phyloP scores from a whole-genome alignment of 2,888 invertebrate genomes.

The Drosophila subquinaria region DNA sequence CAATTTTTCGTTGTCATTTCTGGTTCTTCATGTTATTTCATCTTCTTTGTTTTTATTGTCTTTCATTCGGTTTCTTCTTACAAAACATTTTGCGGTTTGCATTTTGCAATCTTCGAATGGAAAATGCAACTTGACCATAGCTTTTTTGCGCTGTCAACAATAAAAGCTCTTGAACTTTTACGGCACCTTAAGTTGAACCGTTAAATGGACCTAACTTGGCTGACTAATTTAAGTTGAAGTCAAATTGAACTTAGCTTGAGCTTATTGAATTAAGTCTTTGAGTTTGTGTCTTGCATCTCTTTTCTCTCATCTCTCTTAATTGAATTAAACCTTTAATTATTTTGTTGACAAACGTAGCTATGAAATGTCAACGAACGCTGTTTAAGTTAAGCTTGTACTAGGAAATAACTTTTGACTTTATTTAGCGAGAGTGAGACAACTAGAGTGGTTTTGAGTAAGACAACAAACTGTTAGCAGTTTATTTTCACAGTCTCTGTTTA shows the following conservation, averaged over 20 bases:
- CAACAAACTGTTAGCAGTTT: neutral
- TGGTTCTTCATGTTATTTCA: conserved; percentile 39
- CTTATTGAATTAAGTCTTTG: conserved; percentile 5
- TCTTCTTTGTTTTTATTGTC: conserved; percentile 22
- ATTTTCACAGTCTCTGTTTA: neutral
- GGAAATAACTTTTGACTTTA: conserved; percentile 8
- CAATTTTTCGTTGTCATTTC: conserved; percentile 33
- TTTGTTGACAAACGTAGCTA: conserved; percentile 54
- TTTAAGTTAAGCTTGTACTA: conserved; percentile 6
- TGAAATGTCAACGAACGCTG: conserved; percentile 58
- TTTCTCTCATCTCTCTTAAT: conserved; percentile 37
- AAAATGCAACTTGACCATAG: conserved; percentile 23
- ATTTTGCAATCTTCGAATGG: conserved; percentile 46
- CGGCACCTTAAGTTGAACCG: neutral
- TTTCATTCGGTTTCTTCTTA: conserved; percentile 28
- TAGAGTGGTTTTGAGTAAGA: neutral
- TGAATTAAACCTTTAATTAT: conserved; percentile 63
- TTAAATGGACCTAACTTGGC: conserved; percentile 3
- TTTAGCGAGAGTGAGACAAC: neutral
- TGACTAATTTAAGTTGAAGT: neutral
- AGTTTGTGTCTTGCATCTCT: conserved; percentile 2
- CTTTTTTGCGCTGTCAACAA: neutral
- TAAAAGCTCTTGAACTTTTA: conserved; percentile 14
- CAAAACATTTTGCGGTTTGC: conserved; percentile 41
- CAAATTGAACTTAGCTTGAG: conserved; percentile 12